A percentile compares a stretch with the other conserved stretches of the same genome.
Conservation (phyloP, 1,140 invertebrate species). For the Drosophila repletoides region DNA sequence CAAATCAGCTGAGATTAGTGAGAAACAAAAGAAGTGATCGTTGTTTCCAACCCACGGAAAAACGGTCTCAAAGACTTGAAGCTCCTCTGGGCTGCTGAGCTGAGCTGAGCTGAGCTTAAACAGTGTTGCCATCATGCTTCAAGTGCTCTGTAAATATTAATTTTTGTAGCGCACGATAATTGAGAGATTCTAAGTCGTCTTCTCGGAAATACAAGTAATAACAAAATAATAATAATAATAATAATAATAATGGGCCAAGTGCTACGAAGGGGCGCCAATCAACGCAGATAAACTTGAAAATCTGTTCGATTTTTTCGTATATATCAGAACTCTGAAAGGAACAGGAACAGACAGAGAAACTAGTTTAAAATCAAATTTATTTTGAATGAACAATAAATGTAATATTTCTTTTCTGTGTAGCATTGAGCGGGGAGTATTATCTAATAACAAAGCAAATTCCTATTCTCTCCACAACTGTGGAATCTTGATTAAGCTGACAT, state of each 20-base stretch:
- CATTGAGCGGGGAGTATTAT: too few species aligned
- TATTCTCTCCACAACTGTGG: too few species aligned
- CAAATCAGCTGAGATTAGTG: conserved; percentile 64
- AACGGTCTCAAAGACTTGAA: conserved; percentile 23
- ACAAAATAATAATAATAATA: too few species aligned
- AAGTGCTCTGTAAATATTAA: conserved; percentile 73
- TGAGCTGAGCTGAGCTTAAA: conserved; percentile 6
- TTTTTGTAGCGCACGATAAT: conserved; percentile 48
- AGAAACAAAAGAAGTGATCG: conserved; percentile 56
- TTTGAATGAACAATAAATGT: too few species aligned
- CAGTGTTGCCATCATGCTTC: conserved; percentile 62
- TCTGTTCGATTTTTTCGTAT: background rate
- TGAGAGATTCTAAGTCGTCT: conserved; percentile 52
- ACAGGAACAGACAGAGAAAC: background rate
- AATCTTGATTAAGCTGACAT: too few species aligned
- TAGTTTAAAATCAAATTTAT: background rate
- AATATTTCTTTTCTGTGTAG: too few species aligned
- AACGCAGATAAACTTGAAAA: background rate
- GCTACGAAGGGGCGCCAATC: conserved; percentile 24
- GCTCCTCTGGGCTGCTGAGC: background rate
- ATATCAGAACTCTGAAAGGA: background rate
- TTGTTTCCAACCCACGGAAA: conserved; percentile 34
- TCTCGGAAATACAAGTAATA: conserved; percentile 37
- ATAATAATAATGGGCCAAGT: background rate
- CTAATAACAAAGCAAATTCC: too few species aligned